Conservation (phyloP, 2,797 vertebrate species). For the Microctenopoma lineatum region DNA sequence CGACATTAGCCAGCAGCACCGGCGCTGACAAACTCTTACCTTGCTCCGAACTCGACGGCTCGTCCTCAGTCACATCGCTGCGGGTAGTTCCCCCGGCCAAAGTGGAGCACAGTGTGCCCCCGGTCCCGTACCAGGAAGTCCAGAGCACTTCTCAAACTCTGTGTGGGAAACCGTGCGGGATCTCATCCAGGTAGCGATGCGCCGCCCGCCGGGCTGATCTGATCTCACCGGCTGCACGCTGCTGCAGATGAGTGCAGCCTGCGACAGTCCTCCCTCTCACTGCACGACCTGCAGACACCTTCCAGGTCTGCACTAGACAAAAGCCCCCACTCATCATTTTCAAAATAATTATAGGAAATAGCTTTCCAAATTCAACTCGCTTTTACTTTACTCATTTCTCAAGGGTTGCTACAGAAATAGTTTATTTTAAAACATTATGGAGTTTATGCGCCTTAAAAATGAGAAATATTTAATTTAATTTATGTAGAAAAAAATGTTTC, state of each 20-base stretch:
- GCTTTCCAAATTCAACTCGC: no score
- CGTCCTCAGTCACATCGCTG: conserved; percentile 64
- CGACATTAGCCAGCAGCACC: conserved; percentile 1
- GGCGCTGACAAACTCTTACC: conserved; percentile 65
- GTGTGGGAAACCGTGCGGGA: conserved; percentile 67
- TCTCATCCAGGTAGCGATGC: conserved; percentile 79
- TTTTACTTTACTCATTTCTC: no score
- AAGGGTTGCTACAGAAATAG: no score
- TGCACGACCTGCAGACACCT: not conserved
- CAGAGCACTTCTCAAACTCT: conserved; percentile 71
- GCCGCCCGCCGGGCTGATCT: conserved; percentile 74
- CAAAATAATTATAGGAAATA: no score
- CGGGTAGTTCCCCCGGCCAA: conserved; percentile 29
- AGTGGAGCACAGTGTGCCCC: conserved; percentile 58
- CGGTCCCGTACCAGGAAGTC: conserved; percentile 84
- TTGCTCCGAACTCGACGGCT: conserved; percentile 61
- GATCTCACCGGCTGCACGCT: conserved; percentile 56
- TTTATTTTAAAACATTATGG: no score
- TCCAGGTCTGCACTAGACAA: no score
- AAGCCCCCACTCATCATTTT: no score
- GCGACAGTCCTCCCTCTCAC: conserved; percentile 25
- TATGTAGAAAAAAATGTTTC: no score
- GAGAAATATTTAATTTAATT: no score
- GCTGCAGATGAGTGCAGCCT: conserved; percentile 34
- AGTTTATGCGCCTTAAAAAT: no score